These are phyloP conservation scores for Neopelma chrysocephalum DNA, from an alignment of 2,797 vertebrate genomes.

Conservation along the genomic window DNA sequence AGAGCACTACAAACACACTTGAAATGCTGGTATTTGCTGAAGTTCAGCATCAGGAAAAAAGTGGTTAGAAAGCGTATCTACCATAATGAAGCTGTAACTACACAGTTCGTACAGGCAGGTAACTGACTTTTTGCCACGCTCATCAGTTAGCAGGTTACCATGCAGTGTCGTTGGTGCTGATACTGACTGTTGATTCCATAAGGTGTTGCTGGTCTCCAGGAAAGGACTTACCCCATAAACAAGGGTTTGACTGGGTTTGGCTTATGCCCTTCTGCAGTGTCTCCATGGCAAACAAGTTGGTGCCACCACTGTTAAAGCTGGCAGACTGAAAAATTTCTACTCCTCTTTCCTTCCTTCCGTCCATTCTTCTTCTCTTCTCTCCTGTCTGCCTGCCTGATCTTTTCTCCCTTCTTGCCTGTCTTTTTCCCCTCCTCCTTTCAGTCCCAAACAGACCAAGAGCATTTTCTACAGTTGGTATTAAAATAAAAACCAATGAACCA, in stretches of 20 bases:
- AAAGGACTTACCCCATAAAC: background rate
- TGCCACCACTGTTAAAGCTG: background rate
- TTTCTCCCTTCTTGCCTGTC: background rate
- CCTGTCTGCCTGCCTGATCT: background rate
- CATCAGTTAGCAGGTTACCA: background rate
- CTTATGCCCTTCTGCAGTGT: background rate
- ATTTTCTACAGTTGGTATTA: background rate
- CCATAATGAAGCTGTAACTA: background rate
- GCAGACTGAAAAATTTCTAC: background rate
- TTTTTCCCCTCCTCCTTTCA: background rate
- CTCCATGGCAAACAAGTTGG: background rate
- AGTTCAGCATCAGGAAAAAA: background rate
- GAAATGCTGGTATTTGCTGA: background rate
- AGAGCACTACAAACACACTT: background rate
- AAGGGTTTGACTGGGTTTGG: background rate
- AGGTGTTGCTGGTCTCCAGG: background rate
- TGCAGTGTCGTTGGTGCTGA: background rate
- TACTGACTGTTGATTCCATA: too few relatives aligned
- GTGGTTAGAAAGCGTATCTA: background rate
- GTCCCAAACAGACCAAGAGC: background rate
- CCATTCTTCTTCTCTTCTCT: background rate
- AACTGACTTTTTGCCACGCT: background rate
- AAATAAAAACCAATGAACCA: background rate
- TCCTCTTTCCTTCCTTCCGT: background rate
- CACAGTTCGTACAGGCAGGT: accelerated